Percentiles rank a stretch among this genome's conserved stretches.
Evolutionary conservation across 2,113 vertebrate genomes (phyloP).

Genomic region (Aspiorhynchus laticeps): DNA sequence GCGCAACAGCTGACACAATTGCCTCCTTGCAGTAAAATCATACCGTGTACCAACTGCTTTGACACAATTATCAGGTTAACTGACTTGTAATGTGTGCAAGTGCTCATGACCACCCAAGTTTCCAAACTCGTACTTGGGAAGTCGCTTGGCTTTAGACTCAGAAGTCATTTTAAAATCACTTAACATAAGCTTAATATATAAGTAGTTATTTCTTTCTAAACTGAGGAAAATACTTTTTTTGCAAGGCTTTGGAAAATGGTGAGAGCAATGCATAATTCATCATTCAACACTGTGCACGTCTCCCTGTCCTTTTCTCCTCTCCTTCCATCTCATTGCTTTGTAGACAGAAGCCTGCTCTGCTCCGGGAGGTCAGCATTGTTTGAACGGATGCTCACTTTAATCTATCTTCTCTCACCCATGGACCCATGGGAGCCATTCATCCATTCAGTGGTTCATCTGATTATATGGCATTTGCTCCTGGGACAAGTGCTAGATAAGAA

Average conservation of each 20-base stretch:
- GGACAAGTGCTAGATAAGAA: constrained; percentile 5
- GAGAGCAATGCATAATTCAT: constrained; percentile 8
- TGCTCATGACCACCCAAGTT: background rate
- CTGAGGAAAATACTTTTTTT: background rate
- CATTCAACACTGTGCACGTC: background rate
- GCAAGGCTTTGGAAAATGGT: background rate
- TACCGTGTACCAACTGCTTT: background rate
- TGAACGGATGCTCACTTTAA: constrained; percentile 29
- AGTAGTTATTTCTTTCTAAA: background rate
- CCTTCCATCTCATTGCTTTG: background rate
- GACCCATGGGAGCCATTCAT: constrained; percentile 7
- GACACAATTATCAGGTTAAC: background rate
- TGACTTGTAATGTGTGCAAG: background rate
- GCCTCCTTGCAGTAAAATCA: no score
- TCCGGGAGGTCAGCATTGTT: constrained; percentile 15
- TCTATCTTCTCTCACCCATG: constrained; percentile 22
- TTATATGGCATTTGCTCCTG: background rate
- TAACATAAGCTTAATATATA: background rate
- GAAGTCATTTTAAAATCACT: background rate
- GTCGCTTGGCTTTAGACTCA: background rate
- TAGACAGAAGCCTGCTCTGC: background rate
- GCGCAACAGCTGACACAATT: background rate
- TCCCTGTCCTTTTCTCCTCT: background rate
- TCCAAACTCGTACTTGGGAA: background rate
- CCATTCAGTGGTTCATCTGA: constrained; percentile 6